These are phyloP conservation scores for Hippopotamus amphibius DNA, from an alignment of 2,113 vertebrate species.

Conservation along the genomic window DNA sequence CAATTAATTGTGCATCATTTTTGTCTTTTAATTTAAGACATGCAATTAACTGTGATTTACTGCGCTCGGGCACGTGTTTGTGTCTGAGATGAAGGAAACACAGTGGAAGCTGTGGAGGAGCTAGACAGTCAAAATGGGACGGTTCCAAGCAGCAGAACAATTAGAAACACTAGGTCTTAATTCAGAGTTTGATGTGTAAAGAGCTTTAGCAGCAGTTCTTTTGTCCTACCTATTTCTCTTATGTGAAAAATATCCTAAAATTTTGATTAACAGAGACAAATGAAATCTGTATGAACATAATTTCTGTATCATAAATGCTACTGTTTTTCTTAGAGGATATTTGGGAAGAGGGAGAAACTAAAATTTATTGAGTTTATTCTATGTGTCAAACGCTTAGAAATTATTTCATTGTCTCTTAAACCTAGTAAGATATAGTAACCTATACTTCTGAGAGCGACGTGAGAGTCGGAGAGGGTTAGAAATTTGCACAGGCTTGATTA, in stretches of 20 bases:
- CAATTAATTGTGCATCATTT: conserved; percentile 80
- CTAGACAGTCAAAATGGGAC: conserved; percentile 3
- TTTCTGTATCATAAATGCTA: background rate
- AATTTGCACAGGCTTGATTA: background rate
- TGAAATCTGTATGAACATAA: background rate
- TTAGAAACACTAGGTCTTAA: conserved; percentile 19
- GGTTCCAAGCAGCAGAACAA: conserved; percentile 47
- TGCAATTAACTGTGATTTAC: conserved; percentile 82
- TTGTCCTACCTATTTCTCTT: conserved; percentile 20
- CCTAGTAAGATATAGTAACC: background rate
- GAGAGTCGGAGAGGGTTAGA: background rate
- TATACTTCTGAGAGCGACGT: background rate
- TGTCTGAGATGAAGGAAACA: conserved; percentile 39
- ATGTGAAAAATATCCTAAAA: background rate
- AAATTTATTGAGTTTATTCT: conserved; percentile 5
- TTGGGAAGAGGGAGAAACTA: background rate
- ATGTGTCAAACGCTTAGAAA: background rate
- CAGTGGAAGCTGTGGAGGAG: conserved; percentile 35
- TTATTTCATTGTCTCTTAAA: background rate
- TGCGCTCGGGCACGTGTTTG: conserved; percentile 67
- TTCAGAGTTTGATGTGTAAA: background rate
- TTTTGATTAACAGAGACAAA: conserved; percentile 19
- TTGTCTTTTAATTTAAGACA: conserved; percentile 85
- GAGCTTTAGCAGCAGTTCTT: conserved; percentile 20
- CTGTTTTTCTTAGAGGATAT: background rate